Percentiles rank a stretch among this genome's conserved stretches.
These are phyloP conservation scores for Tinea semifulvella DNA, from an alignment of 2,888 invertebrate genomes.

Conservation along the genomic window DNA sequence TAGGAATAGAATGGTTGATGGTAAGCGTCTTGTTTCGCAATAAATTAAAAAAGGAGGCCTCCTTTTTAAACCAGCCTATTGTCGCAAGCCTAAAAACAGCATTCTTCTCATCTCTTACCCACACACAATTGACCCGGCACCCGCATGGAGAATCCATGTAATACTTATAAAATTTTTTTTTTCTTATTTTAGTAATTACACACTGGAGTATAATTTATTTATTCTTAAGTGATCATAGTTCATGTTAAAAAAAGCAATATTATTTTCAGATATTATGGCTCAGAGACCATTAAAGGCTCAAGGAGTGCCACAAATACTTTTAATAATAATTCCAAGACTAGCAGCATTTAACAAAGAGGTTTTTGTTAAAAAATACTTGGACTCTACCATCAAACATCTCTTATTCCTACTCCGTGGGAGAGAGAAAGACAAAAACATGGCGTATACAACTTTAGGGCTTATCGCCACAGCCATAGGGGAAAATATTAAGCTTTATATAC, in stretches of 20 bases:
- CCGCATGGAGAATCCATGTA: too few relatives aligned
- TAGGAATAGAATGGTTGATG: too few relatives aligned
- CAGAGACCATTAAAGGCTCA: conserved; percentile 78
- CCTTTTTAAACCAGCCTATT: too few relatives aligned
- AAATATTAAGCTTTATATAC: conserved; percentile 81
- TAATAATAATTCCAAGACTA: conserved; percentile 87
- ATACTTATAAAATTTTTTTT: too few relatives aligned
- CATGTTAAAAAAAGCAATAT: background rate
- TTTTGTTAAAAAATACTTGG: conserved; percentile 80
- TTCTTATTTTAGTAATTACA: too few relatives aligned
- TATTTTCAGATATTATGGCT: conserved; percentile 74
- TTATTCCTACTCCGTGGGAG: conserved; percentile 78
- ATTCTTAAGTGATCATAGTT: background rate
- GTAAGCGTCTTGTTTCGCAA: too few relatives aligned
- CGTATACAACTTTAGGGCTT: conserved; percentile 90
- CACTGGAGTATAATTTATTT: background rate
- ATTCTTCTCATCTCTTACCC: too few relatives aligned
- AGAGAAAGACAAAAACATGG: conserved; percentile 86
- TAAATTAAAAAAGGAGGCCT: too few relatives aligned
- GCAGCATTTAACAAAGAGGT: conserved; percentile 90
- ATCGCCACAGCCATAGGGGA: conserved; percentile 89
- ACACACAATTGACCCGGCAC: too few relatives aligned
- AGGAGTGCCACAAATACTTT: conserved; percentile 87
- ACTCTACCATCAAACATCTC: conserved; percentile 79
- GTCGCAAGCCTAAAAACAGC: too few relatives aligned